Evolutionary conservation across 2,797 vertebrate species (phyloP), one percentile per base, ranked within the genome.

Genomic region (Bucorvus abyssinicus): DNA sequence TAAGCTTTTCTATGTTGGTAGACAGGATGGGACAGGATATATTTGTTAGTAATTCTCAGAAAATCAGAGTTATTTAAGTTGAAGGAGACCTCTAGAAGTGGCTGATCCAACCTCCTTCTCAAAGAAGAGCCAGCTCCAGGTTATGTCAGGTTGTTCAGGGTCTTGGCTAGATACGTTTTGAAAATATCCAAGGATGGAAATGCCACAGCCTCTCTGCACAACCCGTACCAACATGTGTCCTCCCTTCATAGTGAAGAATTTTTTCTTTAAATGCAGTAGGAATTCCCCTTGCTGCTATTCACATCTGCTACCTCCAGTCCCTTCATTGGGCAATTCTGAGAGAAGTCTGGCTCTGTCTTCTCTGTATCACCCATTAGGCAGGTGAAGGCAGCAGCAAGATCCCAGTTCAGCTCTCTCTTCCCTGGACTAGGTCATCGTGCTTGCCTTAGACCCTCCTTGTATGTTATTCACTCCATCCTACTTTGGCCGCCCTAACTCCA

Each of bases 391-490:
- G 44, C 30, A 52, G 17, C 12, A 52, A 40, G 36, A 34, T 19
- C 3, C 16, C 63, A 68, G 21, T 15, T 69, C 17, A 56, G 30
- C 10, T 59, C 20, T 78, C 40, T 15, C 1, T 1, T 40, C 7
- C 12, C 13, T 14, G 36, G 32, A 17, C 36, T 44, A 59, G 63
- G 27, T 6, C 9, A 7, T 17, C 3, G 0, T 17, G 27, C 5
- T 36, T 75, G n/a, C 5, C 42, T 38, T 19, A n/a, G 22, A 6
- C 10, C 63, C 7, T 27, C 9, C 21, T 56, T 42, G 23, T 26
- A 14, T 4, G 0, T 5, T 3, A 4, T 22, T 6, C 8, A 10
- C 11, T n/a, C 18, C n/a, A 22, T 20, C 22, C 21, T 71, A 9
- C 29, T 59, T 26, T 57, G 50, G 6, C 30, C 8, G 1, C 23